Base-by-base conservation (phyloP, 2,797 vertebrate genomes). In the Clarias platycephalus region DNA sequence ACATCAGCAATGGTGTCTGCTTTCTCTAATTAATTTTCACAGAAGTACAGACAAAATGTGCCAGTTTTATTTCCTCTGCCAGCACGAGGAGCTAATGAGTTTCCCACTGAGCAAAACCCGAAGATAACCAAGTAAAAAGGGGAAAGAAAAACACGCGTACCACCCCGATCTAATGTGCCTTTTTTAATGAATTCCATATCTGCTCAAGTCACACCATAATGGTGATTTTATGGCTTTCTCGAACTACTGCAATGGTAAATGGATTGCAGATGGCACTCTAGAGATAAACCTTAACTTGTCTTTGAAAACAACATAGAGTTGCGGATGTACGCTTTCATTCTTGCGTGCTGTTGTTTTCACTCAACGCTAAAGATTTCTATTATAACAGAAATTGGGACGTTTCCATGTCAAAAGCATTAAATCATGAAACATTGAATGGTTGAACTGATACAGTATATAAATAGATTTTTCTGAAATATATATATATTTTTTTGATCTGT, bases 11-110 rank as follows among this genome's bases (percentile, higher is more conserved):
- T 67, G 85, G 87, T 87, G 83, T 87, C 85, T 88, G 86, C 85
- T 85, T 85, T 84, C 83, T 87, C 89, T 90, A 91, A 91, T 90
- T 90, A 88, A 91, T 90, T 89, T 89, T 86, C 85, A 89, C 84
- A 85, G 85, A 90, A 90, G 88, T 88, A 86, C 86, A 89, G 87
- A 89, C 89, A 90, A 88, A 91, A 87, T 88, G 84, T 86, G 87
- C 85, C 84, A 82, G 84, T 90, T 89, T 89, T 89, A 88, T 88
- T 90, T 89, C 88, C 87, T 85, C 84, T 85, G 86, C 82, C 85
- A 77, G 88, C 80, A 66, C 83, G 85, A 87, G 86, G 84, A 89
- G 87, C 89, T 90, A 88, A 89, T 89, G 88, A 90, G 88, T 88
- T 91, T 91, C 87, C 86, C 72, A 88, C 89, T 74, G 89, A 89